A percentile compares a stretch with the other conserved stretches of the same genome.
Conservation (phyloP, 2,113 vertebrate genomes). For the Accipiter cooperii region DNA sequence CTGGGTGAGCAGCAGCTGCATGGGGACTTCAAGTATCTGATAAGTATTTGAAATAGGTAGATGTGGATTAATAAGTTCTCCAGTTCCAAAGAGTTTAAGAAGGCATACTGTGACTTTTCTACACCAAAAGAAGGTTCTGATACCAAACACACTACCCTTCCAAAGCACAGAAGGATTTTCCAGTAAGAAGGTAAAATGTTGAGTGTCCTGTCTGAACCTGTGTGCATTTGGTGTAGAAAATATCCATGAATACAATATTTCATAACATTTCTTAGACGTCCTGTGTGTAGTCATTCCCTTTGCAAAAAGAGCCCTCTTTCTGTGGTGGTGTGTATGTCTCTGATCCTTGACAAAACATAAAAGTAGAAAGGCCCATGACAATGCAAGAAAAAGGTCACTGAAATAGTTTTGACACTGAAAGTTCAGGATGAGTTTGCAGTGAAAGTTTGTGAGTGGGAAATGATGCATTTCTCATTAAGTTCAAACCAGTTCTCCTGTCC, state of each 20-base stretch:
- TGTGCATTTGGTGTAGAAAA: neutral
- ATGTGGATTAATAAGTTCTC: neutral
- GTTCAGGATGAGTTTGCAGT: neutral
- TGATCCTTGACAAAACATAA: neutral
- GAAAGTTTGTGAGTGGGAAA: neutral
- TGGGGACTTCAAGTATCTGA: neutral
- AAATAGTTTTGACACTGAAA: neutral
- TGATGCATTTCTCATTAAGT: slow-evolving; percentile 20
- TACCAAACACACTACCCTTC: neutral
- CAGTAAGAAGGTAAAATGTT: neutral
- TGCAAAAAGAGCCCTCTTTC: neutral
- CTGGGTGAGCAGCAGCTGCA: neutral
- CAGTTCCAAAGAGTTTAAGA: neutral
- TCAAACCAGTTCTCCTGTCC: slow-evolving; percentile 33
- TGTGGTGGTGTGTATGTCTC: neutral
- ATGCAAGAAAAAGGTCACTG: neutral
- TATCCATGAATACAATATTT: neutral
- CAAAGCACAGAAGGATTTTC: neutral
- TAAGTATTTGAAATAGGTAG: neutral
- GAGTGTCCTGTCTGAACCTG: neutral
- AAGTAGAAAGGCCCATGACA: neutral
- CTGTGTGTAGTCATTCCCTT: neutral
- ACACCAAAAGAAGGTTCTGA: neutral
- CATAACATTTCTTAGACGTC: neutral
- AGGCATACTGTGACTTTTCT: neutral